Evolutionary conservation across 2,797 vertebrate species (phyloP).

Genomic region (Melanotaenia parkinsoni): DNA sequence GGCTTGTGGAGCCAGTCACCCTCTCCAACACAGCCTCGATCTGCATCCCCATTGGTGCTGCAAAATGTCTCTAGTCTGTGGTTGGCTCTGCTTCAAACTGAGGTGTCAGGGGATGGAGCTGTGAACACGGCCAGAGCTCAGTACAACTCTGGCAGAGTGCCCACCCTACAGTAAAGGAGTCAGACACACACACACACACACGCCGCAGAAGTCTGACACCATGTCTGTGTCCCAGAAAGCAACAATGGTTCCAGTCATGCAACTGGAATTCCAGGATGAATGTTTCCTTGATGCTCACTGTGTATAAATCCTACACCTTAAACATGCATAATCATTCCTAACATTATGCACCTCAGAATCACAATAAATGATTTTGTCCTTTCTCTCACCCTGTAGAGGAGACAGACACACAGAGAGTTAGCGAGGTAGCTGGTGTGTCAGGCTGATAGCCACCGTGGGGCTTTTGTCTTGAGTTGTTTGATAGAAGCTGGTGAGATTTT

Average conservation of each 20-base stretch:
- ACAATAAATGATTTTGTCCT: slow-evolving; percentile 51
- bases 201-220: slow-evolving; percentile 44
- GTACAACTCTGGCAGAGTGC: slow-evolving; percentile 77
- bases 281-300: slow-evolving; percentile 16
- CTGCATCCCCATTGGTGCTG: slow-evolving; percentile 72
- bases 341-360: slow-evolving; percentile 57
- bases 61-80: slow-evolving; percentile 56
- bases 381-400: slow-evolving; percentile 41
- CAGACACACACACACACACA: slow-evolving; percentile 52
- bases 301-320: slow-evolving; percentile 6
- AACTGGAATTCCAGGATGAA: slow-evolving; percentile 36
- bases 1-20: slow-evolving; percentile 50
- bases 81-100: slow-evolving; percentile 74
- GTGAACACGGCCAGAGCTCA: slow-evolving; percentile 77
- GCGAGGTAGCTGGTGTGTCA: slow-evolving; percentile 44
- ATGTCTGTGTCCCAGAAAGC: slow-evolving; percentile 36
- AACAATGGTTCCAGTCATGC: slow-evolving; percentile 39
- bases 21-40: slow-evolving; percentile 42
- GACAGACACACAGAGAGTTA: slow-evolving; percentile 18
- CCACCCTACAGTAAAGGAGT: slow-evolving; percentile 66
- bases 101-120: slow-evolving; percentile 73
- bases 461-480: slow-evolving; percentile 52
- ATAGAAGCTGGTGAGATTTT: slow-evolving; percentile 35
- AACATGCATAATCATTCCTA: slow-evolving; percentile 42
- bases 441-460: slow-evolving; percentile 51